These are phyloP conservation scores for Eupeodes luniger DNA, from an alignment of 2,888 invertebrate genomes.

Conservation along the genomic window DNA sequence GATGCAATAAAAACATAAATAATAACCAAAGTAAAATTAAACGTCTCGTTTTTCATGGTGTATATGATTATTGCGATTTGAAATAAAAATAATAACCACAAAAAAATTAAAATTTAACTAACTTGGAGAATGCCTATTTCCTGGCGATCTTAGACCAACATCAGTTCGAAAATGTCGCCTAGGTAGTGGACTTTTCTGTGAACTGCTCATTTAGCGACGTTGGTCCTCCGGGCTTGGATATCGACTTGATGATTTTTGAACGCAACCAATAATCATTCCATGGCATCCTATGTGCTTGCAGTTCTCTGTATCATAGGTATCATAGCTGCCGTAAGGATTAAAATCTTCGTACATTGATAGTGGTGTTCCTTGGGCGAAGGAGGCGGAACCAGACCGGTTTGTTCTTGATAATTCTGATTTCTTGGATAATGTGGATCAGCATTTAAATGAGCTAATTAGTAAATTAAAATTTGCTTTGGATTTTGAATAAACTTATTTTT, in stretches of 20 bases:
- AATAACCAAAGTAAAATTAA: too few species aligned
- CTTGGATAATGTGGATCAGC: slow-evolving; percentile 77
- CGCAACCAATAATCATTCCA: slow-evolving; percentile 99
- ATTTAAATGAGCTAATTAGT: slow-evolving; percentile 57
- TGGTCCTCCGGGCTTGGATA: slow-evolving; percentile 81
- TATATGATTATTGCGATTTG: not conserved
- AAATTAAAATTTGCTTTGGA: not conserved
- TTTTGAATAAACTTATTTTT: slow-evolving; percentile 77
- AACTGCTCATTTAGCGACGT: slow-evolving; percentile 80
- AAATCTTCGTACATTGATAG: slow-evolving; percentile 83
- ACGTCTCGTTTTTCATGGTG: too few species aligned
- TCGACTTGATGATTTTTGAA: slow-evolving; percentile 86
- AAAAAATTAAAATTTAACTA: too few species aligned
- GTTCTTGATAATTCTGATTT: slow-evolving; percentile 78
- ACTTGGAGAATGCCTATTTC: slow-evolving; percentile 82
- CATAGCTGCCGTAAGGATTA: slow-evolving; percentile 83
- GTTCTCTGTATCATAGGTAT: slow-evolving; percentile 85
- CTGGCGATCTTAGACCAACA: slow-evolving; percentile 80
- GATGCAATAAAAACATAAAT: too few species aligned
- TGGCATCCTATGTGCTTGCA: slow-evolving; percentile 86
- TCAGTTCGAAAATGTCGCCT: slow-evolving; percentile 79
- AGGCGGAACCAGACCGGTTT: slow-evolving; percentile 81
- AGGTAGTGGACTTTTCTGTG: slow-evolving; percentile 80
- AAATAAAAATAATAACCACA: not conserved
- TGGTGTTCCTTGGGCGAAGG: slow-evolving; percentile 80